phyloP scores from a whole-genome alignment of 1,140 invertebrate species.

The Ganaspis sp. region DNA sequence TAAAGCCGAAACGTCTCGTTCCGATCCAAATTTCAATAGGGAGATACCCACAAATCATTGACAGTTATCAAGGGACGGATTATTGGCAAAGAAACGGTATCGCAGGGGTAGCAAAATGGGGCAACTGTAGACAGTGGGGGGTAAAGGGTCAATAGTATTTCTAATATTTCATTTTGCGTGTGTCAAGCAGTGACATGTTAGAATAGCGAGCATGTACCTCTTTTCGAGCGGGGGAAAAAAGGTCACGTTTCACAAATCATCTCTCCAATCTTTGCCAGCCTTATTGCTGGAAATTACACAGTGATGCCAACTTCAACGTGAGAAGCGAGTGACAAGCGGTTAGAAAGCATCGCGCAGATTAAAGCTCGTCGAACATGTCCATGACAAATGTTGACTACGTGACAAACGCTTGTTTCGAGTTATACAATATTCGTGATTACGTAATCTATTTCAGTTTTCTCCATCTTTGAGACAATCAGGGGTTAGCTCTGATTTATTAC shows the following conservation, averaged over 20 bases:
- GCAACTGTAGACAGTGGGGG: background rate
- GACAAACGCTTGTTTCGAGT: slow-evolving; percentile 21
- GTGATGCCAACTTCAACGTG: slow-evolving; percentile 4
- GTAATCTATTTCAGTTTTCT: slow-evolving; percentile 12
- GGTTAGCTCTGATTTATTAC: background rate
- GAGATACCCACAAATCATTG: slow-evolving; percentile 30
- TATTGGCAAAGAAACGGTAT: background rate
- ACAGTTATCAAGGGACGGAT: slow-evolving; percentile 27
- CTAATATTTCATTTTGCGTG: slow-evolving; percentile 25
- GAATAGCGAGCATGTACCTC: background rate
- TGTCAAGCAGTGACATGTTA: slow-evolving; percentile 8
- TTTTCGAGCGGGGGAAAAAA: background rate
- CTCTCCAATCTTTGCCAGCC: slow-evolving; percentile 14
- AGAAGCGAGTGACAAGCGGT: slow-evolving; percentile 10
- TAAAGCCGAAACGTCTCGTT: slow-evolving; percentile 26
- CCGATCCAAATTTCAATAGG: slow-evolving; percentile 10
- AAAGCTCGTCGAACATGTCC: background rate
- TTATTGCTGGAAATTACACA: slow-evolving; percentile 8
- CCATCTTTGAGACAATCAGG: slow-evolving; percentile 9
- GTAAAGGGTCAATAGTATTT: slow-evolving; percentile 10
- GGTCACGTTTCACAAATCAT: slow-evolving; percentile 30
- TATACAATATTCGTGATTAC: slow-evolving; percentile 7
- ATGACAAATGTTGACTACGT: slow-evolving; percentile 25
- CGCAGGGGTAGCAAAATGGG: background rate
- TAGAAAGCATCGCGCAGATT: slow-evolving; percentile 14